phyloP scores from a whole-genome alignment of 2,888 invertebrate species.

The Ophraella communa region DNA sequence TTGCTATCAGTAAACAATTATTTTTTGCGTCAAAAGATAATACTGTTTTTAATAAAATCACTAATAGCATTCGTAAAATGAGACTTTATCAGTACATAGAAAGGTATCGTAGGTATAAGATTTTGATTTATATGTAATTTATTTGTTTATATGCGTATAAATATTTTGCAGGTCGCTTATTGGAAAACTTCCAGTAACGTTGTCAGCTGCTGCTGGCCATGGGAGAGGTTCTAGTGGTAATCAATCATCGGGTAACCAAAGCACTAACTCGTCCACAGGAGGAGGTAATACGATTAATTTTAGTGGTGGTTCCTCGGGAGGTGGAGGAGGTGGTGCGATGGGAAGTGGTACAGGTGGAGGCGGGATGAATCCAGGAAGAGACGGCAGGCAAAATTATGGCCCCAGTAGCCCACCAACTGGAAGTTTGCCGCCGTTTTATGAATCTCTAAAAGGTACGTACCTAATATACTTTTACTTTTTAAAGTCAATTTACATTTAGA shows the following conservation, averaged over 20 bases:
- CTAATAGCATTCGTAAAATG: too few species aligned
- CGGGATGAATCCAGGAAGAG: constrained; percentile 73
- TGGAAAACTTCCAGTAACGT: constrained; percentile 69
- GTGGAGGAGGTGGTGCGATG: constrained; percentile 63
- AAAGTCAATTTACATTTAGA: too few species aligned
- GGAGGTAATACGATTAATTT: constrained; percentile 48
- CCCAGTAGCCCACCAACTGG: constrained; percentile 89
- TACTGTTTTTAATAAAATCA: too few species aligned
- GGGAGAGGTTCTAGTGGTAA: constrained; percentile 66
- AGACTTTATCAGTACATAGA: too few species aligned
- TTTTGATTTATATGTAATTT: too few species aligned
- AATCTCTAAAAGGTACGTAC: constrained; percentile 76
- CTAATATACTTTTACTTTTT: too few species aligned
- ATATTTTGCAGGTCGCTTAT: constrained; percentile 54
- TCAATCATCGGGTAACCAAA: constrained; percentile 37
- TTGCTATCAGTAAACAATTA: too few species aligned
- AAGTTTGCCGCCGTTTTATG: constrained; percentile 87
- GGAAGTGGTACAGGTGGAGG: constrained; percentile 75
- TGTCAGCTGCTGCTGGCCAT: constrained; percentile 81
- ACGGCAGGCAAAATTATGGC: constrained; percentile 85
- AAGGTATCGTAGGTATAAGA: too few species aligned
- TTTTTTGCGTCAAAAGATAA: too few species aligned
- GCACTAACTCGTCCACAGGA: constrained; percentile 17
- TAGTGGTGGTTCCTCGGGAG: constrained; percentile 60
- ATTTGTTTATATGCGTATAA: too few species aligned